A percentile compares a stretch with the other conserved stretches of the same genome.
Conservation (phyloP, 1,140 invertebrate species). For the Lordiphosa collinella region DNA sequence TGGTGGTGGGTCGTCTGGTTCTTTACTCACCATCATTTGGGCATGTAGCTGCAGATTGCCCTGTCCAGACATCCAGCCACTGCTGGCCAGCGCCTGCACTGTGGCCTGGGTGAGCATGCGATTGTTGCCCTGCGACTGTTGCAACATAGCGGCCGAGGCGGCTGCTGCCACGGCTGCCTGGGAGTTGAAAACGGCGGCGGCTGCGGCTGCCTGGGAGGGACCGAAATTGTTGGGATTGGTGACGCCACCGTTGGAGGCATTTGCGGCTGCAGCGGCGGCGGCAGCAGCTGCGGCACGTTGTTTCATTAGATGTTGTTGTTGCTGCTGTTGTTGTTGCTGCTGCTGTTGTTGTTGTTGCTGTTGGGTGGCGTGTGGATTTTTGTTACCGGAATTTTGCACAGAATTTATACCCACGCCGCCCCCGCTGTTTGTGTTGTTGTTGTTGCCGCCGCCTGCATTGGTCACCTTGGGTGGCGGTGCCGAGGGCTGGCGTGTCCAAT, state of each 20-base stretch:
- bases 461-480: constrained; percentile 78
- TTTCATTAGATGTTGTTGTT: constrained; percentile 62
- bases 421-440: not conserved
- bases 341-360: constrained; percentile 59
- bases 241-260: constrained; percentile 40
- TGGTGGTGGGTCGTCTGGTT: too few relatives aligned
- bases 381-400: constrained; percentile 2
- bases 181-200: constrained; percentile 59
- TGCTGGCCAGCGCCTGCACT: constrained; percentile 66
- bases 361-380: constrained; percentile 47
- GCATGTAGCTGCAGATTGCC: constrained; percentile 68
- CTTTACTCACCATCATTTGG: constrained; percentile 69
- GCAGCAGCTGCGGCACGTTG: constrained; percentile 52
- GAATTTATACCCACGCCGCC: constrained; percentile 9
- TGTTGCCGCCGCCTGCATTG: constrained; percentile 17
- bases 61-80: constrained; percentile 69
- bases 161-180: constrained; percentile 51
- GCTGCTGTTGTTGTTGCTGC: constrained; percentile 78
- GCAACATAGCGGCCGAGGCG: constrained; percentile 54
- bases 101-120: constrained; percentile 65
- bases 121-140: constrained; percentile 42
- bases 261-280: constrained; percentile 22
- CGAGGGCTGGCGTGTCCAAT: constrained; percentile 83
- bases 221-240: constrained; percentile 37
- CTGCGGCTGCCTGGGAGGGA: constrained; percentile 43